Base-by-base conservation (phyloP, 2,797 vertebrate genomes). In the Balearica regulorum region DNA sequence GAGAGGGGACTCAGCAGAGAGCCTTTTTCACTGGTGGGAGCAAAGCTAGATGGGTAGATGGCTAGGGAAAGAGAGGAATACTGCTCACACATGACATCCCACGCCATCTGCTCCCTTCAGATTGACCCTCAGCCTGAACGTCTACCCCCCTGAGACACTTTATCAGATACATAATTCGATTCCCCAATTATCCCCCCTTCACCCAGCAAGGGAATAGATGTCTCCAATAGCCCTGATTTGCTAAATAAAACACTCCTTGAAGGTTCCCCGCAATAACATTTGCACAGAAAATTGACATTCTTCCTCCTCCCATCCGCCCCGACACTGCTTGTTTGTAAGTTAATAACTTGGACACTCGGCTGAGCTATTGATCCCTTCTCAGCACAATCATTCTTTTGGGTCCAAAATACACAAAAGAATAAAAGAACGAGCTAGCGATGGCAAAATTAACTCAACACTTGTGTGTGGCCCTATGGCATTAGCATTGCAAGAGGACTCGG, bases 261-360 rank as follows among this genome's bases (percentile, higher is more conserved):
- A 95, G 93, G 89, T 49, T 95, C 78, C 64, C 55, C 1, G 2
- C 79, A 94, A 97, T 94, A 96, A 97, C 33, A 51, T 89, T 92
- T 90, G 93, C 95, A 95, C 37, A 88, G 87, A 92, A 95, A 96
- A 96, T 91, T 96, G 93, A 95, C 94, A 88, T 97, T 96, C 94
- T 94, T 91, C 94, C 87, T 93, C 87, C 89, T 95, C 81, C 77
- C 49, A 91, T 82, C 94, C 90, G 72, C 83, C 76, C 46, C 4
- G 1, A 86, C 2, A 10, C 92, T 89, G 76, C 95, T 97, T 93
- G 93, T 97, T 97, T 96, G 96, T 79, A 83, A 95, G 97, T 96
- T 97, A 97, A 96, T 96, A 97, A 96, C 91, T 64, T 86, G 64
- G 90, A 95, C 6, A 69, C 89, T 97, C 0, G 10, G 80, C 92